phyloP scores from a whole-genome alignment of 1,140 invertebrate species.

The Trypoxylus dichotomus region DNA sequence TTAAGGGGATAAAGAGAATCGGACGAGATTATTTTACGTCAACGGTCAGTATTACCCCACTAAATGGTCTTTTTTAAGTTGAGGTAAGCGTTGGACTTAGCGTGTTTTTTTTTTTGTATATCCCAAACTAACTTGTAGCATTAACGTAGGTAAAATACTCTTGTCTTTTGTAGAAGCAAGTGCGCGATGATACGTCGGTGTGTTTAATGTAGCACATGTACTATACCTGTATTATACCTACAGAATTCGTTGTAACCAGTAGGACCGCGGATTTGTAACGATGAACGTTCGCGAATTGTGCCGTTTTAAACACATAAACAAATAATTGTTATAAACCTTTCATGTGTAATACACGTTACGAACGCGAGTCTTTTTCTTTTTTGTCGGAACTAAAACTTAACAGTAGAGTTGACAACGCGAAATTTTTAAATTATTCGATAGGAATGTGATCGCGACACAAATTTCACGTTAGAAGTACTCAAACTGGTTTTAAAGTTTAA shows the following conservation, averaged over 20 bases:
- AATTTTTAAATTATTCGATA: neutral
- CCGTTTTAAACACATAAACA: neutral
- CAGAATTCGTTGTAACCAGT: neutral
- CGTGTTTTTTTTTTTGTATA: too few relatives aligned
- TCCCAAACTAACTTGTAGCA: neutral
- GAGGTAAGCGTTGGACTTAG: too few relatives aligned
- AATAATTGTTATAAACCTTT: neutral
- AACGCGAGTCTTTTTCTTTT: neutral
- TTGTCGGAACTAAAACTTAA: neutral
- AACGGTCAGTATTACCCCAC: too few relatives aligned
- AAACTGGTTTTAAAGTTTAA: slow-evolving; percentile 1
- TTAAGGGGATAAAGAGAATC: too few relatives aligned
- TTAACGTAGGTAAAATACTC: neutral
- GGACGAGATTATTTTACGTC: too few relatives aligned
- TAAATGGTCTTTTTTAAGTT: too few relatives aligned
- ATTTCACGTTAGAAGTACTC: neutral
- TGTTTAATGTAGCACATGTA: too few relatives aligned
- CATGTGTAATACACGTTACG: neutral
- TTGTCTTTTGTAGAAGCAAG: neutral
- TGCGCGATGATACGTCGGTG: neutral
- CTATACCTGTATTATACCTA: too few relatives aligned
- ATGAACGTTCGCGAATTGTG: neutral
- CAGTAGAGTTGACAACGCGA: neutral
- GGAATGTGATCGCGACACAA: neutral
- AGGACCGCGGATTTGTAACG: neutral